phyloP scores from a whole-genome alignment of 2,888 invertebrate species.

The Tortrix viridana region DNA sequence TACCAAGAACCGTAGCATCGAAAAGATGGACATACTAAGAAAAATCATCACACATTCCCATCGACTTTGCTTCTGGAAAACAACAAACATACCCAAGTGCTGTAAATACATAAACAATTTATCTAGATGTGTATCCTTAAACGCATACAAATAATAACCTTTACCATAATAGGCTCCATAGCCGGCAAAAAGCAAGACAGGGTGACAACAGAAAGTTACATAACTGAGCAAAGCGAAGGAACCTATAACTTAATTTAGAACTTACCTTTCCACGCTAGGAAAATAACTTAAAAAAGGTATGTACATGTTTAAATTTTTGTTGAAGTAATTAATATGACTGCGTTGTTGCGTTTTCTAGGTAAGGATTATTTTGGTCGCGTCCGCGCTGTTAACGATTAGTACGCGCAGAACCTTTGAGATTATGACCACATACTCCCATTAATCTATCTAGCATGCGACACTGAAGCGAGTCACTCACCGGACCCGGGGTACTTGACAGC shows the following conservation, averaged over 20 bases:
- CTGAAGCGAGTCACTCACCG: slow-evolving; percentile 66
- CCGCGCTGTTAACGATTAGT: slow-evolving; percentile 35
- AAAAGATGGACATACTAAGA: not conserved
- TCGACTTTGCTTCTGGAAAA: slow-evolving; percentile 7
- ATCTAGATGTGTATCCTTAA: slow-evolving; percentile 12
- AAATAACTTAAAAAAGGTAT: slow-evolving; percentile 26
- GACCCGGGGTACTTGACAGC: slow-evolving; percentile 93
- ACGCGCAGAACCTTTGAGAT: slow-evolving; percentile 69
- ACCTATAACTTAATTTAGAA: slow-evolving; percentile 12
- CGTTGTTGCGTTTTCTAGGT: slow-evolving; percentile 1
- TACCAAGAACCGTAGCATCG: slow-evolving; percentile 25
- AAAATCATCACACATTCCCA: too few relatives aligned
- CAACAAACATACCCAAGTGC: slow-evolving; percentile 19
- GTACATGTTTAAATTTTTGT: slow-evolving; percentile 7
- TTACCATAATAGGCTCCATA: slow-evolving; percentile 27
- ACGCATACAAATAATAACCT: slow-evolving; percentile 27
- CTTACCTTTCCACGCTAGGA: slow-evolving; percentile 30
- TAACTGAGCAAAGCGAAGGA: slow-evolving; percentile 33
- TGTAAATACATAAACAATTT: slow-evolving; percentile 4
- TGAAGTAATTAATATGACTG: slow-evolving; percentile 8
- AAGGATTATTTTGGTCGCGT: slow-evolving; percentile 28
- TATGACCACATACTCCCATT: slow-evolving; percentile 84
- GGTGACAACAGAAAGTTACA: slow-evolving; percentile 29
- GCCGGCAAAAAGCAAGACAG: slow-evolving; percentile 32
- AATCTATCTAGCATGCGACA: slow-evolving; percentile 73